phyloP scores from a whole-genome alignment of 2,888 invertebrate species.

The Trichacis sp. region DNA sequence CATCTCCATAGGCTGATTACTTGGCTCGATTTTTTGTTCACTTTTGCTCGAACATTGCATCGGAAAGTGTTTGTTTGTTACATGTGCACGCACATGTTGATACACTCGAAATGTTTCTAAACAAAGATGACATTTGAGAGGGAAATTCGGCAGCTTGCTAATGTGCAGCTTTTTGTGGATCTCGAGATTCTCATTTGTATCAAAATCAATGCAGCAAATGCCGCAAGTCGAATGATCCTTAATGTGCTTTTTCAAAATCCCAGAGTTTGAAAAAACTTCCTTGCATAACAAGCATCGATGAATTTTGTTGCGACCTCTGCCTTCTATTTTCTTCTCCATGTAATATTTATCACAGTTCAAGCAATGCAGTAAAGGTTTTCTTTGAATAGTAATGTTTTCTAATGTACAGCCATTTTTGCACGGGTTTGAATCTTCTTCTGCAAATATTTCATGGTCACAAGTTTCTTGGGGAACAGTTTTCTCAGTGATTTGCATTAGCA shows the following conservation, averaged over 20 bases:
- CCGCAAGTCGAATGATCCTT: conserved; percentile 57
- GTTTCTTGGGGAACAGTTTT: background rate
- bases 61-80: conserved; percentile 29
- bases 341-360: conserved; percentile 41
- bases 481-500: background rate
- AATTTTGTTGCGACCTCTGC: conserved; percentile 19
- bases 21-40: background rate
- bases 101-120: conserved; percentile 51
- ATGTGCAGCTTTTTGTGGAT: conserved; percentile 47
- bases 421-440: background rate
- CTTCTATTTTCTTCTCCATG: conserved; percentile 24
- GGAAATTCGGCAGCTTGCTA: conserved; percentile 50
- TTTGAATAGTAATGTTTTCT: conserved; percentile 13
- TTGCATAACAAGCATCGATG: conserved; percentile 51
- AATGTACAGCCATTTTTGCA: conserved; percentile 27
- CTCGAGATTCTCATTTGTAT: conserved; percentile 22
- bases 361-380: conserved; percentile 22
- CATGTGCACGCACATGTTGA: conserved; percentile 50
- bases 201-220: conserved; percentile 45
- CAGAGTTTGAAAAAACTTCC: conserved; percentile 40
- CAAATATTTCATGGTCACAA: conserved; percentile 1
- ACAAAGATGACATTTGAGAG: conserved; percentile 58
- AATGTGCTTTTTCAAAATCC: conserved; percentile 48
- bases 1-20: too few relatives aligned
- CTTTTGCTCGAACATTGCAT: background rate